Percentiles rank a stretch among this genome's conserved stretches.
These are phyloP conservation scores for Xestia xanthographa DNA, from an alignment of 2,888 invertebrate species.

Conservation along the genomic window DNA sequence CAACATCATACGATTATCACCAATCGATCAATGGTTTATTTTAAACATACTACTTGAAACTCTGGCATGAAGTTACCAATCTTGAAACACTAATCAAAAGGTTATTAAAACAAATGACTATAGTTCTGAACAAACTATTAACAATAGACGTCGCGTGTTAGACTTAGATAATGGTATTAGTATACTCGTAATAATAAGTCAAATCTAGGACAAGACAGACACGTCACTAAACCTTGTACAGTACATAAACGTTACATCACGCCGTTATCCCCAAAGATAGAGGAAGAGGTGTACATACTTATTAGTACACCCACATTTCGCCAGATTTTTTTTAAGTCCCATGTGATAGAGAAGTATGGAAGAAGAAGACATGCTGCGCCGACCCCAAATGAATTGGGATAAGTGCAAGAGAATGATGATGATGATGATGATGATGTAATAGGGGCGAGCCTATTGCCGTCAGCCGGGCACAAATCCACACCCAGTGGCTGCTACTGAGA, in stretches of 20 bases:
- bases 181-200: constrained; percentile 9
- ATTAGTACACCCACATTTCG: too few species aligned
- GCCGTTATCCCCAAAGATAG: background rate
- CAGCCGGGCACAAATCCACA: too few species aligned
- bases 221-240: constrained; percentile 23
- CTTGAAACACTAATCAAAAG: background rate
- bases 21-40: background rate
- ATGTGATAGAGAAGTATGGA: too few species aligned
- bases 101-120: background rate
- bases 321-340: too few species aligned
- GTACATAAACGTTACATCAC: background rate
- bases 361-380: too few species aligned
- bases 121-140: background rate
- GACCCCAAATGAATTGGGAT: too few species aligned
- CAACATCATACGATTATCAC: too few species aligned
- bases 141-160: constrained; percentile 14
- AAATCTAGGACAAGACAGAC: constrained; percentile 21
- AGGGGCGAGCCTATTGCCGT: too few species aligned
- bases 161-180: background rate
- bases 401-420: too few species aligned
- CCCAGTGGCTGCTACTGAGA: too few species aligned
- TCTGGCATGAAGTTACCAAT: background rate
- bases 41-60: background rate
- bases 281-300: too few species aligned
- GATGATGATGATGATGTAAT: too few species aligned